Base-by-base conservation (phyloP, 2,113 vertebrate species). In the Cyphotilapia sp. region DNA sequence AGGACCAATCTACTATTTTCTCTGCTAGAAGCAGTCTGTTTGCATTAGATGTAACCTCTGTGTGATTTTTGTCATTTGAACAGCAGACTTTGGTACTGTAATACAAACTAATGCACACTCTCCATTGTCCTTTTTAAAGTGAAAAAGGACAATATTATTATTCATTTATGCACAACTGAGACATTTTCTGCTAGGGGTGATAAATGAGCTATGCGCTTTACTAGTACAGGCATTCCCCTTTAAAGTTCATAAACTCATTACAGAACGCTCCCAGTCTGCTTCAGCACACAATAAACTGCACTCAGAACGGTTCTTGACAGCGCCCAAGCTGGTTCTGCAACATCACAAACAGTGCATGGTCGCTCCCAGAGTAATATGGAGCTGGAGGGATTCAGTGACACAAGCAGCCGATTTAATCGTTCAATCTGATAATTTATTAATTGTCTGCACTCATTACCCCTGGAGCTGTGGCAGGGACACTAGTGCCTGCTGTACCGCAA, bases 371-470 rank as follows among this genome's bases (percentile, higher is more conserved):
- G 42, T 19, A 4, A 17, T 13, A 16, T 7, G 7, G 8, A 80
- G 71, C 17, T 5, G 14, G n/a, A n/a, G 10, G 17, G 31, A 11
- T 10, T 45, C 80, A 49, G 38, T 51, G 83, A 57, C 90, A 90
- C 85, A 42, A 42, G 33, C 8, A 19, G 83, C 13, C 86, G 38
- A 85, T 89, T 81, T 71, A 1, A 17, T 90, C 71, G 57, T 91
- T 82, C 33, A 24, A 22, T 2, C 91, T 91, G 82, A 89, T 92
- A 22, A 92, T 92, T 91, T 92, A 92, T 91, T 92, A 42, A 94
- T 84, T 7, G 49, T 82, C 87, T 82, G 89, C 85, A 88, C 71
- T 63, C n/a, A 8, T 71, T 49, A 80, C 13, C 84, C 53, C 80
- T 6, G 40, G 49, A 84, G 81, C 87, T 59, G 83, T 42, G 11